A percentile compares a stretch with the other conserved stretches of the same genome.
phyloP scores from a whole-genome alignment of 2,113 vertebrate genomes.

The Stegostoma tigrinum region DNA sequence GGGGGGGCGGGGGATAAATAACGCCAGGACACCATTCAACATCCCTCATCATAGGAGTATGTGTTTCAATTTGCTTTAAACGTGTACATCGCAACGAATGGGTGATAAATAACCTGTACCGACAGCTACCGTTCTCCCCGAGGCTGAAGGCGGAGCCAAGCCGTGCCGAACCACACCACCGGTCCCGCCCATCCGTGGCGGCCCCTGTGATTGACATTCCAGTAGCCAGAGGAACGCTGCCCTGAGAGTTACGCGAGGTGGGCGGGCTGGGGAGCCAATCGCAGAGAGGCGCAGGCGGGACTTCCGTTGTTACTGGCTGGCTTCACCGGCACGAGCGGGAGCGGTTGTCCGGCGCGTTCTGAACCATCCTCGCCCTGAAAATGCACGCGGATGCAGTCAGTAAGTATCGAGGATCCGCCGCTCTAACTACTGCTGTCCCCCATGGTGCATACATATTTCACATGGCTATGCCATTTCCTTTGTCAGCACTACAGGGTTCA shows the following conservation, averaged over 20 bases:
- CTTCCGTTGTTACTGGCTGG: constrained; percentile 38
- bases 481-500: background rate
- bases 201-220: constrained; percentile 41
- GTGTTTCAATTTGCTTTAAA: background rate
- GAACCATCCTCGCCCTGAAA: constrained; percentile 72
- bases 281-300: background rate
- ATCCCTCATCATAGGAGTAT: background rate
- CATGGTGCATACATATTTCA: background rate
- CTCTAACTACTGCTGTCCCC: background rate
- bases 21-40: background rate
- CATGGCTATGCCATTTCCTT: background rate
- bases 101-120: background rate
- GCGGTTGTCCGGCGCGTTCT: constrained; percentile 57
- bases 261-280: background rate
- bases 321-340: constrained; percentile 45
- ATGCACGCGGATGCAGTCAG: constrained; percentile 99
- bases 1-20: background rate
- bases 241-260: background rate
- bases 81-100: background rate
- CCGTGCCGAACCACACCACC: background rate
- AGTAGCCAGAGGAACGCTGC: constrained; percentile 40
- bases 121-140: background rate
- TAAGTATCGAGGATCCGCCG: constrained; percentile 63
- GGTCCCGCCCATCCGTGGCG: too few species aligned
- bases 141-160: background rate